Evolutionary conservation across 2,888 invertebrate species (phyloP), one percentile per base, ranked within the genome.

Genomic region (Drosophila sordidapex): DNA sequence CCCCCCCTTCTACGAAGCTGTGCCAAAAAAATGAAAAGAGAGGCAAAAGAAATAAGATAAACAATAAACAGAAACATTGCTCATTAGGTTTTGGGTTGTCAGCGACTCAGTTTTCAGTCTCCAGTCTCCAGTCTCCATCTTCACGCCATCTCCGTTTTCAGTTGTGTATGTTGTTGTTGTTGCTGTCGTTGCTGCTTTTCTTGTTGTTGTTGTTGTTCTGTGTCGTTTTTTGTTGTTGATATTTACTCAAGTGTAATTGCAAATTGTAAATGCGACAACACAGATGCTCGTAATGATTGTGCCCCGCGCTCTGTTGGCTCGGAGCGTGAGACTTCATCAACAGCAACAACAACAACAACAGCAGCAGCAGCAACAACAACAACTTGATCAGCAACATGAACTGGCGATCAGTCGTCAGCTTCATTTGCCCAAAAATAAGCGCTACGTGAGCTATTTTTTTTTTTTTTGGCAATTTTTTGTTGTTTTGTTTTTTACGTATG

Each of bases 221-320:
- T 64, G 65, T 61, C 56, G 43, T 13, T 56, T 70, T 61, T 46
- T 25, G 57, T 64, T 87, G 86, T 89, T 91, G 84, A 83, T 88
- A 84, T 89, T 89, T 89, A 84, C 81, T 84, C 89, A 91, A 87
- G 89, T 90, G 89, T 88, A 90, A 90, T 90, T 90, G 88, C 91
- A 82, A 87, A 90, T 91, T 90, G 90, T 89, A 90, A 90, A 90
- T 83, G 85, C 87, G 90, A 89, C 90, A 85, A 89, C 89, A 84
- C 83, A 84, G 83, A 84, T 84, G 83, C 89, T 82, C 87, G 71
- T 78, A 76, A 83, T 87, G 82, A 82, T 84, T 66, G 74, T 77
- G 70, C 54, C 65, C 38, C 53, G 51, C 62, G n/a, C 54, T 57
- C 59, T 73, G 78, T 35, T 69, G 75, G 53, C 80, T 72, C 54